phyloP scores from a whole-genome alignment of 2,888 invertebrate genomes.

The Unio delphinus region DNA sequence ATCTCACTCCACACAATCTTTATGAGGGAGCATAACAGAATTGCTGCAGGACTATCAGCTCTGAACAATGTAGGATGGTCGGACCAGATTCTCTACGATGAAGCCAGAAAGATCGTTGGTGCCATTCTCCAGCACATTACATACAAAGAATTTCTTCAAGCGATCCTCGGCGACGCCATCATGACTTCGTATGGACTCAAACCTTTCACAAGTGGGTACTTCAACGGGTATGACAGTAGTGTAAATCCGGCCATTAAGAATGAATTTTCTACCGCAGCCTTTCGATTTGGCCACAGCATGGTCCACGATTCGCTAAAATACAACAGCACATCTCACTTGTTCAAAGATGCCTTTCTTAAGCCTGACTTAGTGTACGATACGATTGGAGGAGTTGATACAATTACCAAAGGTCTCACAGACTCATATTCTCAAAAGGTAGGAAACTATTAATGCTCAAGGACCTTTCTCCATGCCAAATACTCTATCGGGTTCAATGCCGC shows the following conservation, averaged over 20 bases:
- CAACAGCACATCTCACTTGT: neutral
- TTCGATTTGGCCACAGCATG: constrained; percentile 1
- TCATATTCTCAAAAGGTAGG: constrained; percentile 9
- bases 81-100: neutral
- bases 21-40: constrained; percentile 3
- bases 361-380: constrained; percentile 16
- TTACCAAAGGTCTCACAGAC: constrained; percentile 16
- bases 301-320: neutral
- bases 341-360: constrained; percentile 14
- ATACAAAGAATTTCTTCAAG: neutral
- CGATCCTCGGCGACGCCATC: neutral
- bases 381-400: constrained; percentile 11
- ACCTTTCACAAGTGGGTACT: neutral
- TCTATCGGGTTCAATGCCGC: too few relatives aligned
- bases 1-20: neutral
- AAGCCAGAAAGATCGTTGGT: neutral
- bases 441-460: too few relatives aligned
- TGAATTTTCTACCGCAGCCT: neutral
- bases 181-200: neutral
- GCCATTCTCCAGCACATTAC: constrained; percentile 2
- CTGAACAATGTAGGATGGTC: neutral
- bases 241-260: neutral
- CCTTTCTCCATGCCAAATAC: too few relatives aligned
- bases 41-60: too few relatives aligned
- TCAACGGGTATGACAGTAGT: neutral